Percentiles rank a stretch among this genome's conserved stretches.
These are phyloP conservation scores for Vanessa tameamea DNA, from an alignment of 1,140 invertebrate species.

Conservation along the genomic window DNA sequence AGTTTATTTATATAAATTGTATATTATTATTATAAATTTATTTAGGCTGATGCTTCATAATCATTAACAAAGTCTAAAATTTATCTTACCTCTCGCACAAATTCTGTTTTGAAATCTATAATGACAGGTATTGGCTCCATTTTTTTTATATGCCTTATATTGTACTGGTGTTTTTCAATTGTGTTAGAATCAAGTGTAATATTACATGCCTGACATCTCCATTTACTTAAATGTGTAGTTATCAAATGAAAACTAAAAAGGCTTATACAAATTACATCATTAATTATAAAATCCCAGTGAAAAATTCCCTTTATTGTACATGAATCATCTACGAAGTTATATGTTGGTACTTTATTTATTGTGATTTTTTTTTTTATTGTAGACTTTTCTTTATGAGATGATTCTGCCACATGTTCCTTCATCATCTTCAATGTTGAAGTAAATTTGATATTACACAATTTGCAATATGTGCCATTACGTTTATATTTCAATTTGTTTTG, in stretches of 20 bases:
- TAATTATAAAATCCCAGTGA: slow-evolving; percentile 29
- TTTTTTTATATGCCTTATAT: slow-evolving; percentile 8
- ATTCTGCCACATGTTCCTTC: slow-evolving; percentile 43
- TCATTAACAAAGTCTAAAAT: slow-evolving; percentile 12
- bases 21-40: no score
- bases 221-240: neutral
- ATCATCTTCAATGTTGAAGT: slow-evolving; percentile 40
- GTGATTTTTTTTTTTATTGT: neutral
- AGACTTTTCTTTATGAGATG: slow-evolving; percentile 32
- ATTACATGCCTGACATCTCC: slow-evolving; percentile 42
- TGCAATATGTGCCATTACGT: slow-evolving; percentile 37
- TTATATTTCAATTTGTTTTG: slow-evolving; percentile 40
- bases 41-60: neutral
- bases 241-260: slow-evolving; percentile 26
- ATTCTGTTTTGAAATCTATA: slow-evolving; percentile 34
- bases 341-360: neutral
- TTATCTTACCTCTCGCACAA: slow-evolving; percentile 47
- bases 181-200: slow-evolving; percentile 12
- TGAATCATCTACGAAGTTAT: neutral
- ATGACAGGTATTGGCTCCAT: slow-evolving; percentile 30
- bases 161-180: slow-evolving; percentile 16
- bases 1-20: no score
- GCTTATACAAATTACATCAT: slow-evolving; percentile 36
- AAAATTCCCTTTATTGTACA: neutral
- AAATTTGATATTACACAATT: slow-evolving; percentile 39